Evolutionary conservation across 1,140 invertebrate species (phyloP), one percentile per base, ranked within the genome.

Genomic region (Pogonognathellus flavescens): DNA sequence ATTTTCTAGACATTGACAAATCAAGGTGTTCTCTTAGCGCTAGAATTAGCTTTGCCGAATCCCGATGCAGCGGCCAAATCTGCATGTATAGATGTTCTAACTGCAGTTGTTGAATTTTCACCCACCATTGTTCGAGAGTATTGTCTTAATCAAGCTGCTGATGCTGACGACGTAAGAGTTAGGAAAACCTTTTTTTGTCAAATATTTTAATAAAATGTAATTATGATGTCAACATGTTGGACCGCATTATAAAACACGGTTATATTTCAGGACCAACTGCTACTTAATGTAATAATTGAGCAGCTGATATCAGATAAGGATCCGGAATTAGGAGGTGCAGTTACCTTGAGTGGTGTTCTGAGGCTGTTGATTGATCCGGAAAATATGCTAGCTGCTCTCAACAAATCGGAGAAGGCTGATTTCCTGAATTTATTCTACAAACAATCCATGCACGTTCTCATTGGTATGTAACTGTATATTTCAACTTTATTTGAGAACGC

Each of bases 401-500:
- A 97, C 91, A 98, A 98, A 92, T 96, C 96, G 66, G 98, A 99
- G 92, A 99, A 99, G 90, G 95, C 96, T 49, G 98, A 99, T 91
- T 99, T 99, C 91, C 93, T 99, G 14, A 97, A 96, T 91, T 99
- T 99, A 91, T 99, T 99, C 91, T 99, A 99, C 92, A 98, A 98
- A 91, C 96, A 98, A 91, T 98, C 97, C 92, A 97, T 99, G 92
- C 95, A 97, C 91, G 95, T 97, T 70, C 92, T 99, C 84, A 97
- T 97, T 91, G 95, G 95, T 95, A 92, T 92, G 92, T 87, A 8
- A 59, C 13, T 22, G 25, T 70, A 18, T n/a, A n/a, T 72, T 16
- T 0, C 13, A 49, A 49, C 14, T 18, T 16, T 18, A 41, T 18
- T 6, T 60, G 16, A 16, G 20, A 9, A 8, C 2, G 3, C 18